These are phyloP conservation scores for Echinometra lucunter DNA, from an alignment of 53 echinoderm and acorn worm species.

Conservation along the genomic window DNA sequence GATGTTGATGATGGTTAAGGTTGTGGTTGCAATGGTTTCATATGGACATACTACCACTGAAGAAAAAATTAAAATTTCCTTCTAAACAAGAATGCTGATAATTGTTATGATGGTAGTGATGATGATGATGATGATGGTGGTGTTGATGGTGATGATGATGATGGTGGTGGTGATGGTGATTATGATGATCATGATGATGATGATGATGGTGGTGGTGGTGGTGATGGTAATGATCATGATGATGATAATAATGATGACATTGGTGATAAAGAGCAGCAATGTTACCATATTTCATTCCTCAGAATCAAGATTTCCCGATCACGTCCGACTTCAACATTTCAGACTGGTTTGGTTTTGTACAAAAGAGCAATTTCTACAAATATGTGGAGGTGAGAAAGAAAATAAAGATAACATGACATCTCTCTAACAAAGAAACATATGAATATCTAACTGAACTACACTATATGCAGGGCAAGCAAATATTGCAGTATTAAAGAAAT, in stretches of 20 bases:
- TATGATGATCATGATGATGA: conserved; percentile 27
- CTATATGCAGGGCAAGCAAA: not conserved
- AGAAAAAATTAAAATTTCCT: no score
- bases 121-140: conserved; percentile 53
- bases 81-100: no score
- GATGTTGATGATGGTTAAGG: conserved; percentile 11
- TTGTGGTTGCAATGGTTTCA: no score
- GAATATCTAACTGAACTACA: not conserved
- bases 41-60: no score
- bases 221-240: conserved; percentile 49
- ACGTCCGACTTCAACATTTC: conserved; percentile 67
- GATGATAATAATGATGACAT: conserved; percentile 36
- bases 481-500: not conserved
- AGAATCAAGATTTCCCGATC: conserved; percentile 42
- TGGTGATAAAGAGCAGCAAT: not conserved
- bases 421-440: not conserved
- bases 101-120: conserved; percentile 39
- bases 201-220: not conserved
- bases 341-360: conserved; percentile 85
- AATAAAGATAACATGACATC: not conserved
- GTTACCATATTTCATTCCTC: not conserved
- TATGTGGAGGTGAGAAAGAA: conserved; percentile 82
- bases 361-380: conserved; percentile 70
- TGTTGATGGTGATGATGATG: conserved; percentile 10
- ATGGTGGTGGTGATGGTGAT: conserved; percentile 5